phyloP scores from a whole-genome alignment of 2,888 invertebrate genomes.

The Sphaerophoria rueppellii region DNA sequence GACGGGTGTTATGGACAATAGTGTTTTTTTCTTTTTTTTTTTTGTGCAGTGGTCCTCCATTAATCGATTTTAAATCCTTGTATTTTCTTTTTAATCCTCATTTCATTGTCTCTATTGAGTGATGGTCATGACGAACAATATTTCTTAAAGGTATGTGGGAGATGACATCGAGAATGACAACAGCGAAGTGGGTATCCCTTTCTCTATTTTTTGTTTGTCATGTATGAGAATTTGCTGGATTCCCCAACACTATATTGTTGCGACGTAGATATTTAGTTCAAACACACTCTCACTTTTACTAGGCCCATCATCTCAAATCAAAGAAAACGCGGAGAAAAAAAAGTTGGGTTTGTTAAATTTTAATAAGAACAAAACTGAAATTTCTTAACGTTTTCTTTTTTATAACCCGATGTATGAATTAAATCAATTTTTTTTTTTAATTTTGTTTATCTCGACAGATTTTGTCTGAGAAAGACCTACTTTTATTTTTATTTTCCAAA shows the following conservation, averaged over 20 bases:
- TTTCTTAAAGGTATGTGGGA: slow-evolving; percentile 26
- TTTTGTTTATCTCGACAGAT: background rate
- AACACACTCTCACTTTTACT: slow-evolving; percentile 71
- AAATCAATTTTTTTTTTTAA: slow-evolving; percentile 1
- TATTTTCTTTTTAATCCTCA: slow-evolving; percentile 13
- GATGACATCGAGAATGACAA: slow-evolving; percentile 10
- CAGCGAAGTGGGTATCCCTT: slow-evolving; percentile 52
- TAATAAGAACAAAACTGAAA: slow-evolving; percentile 38
- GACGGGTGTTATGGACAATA: slow-evolving; percentile 2
- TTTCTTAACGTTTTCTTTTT: slow-evolving; percentile 38
- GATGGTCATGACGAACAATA: slow-evolving; percentile 36
- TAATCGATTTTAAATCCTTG: slow-evolving; percentile 9
- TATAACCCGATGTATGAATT: background rate
- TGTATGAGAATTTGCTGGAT: slow-evolving; percentile 54
- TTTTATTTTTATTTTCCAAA: slow-evolving; percentile 30
- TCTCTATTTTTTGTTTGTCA: slow-evolving; percentile 43
- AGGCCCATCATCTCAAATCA: slow-evolving; percentile 41
- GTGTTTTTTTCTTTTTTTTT: no score
- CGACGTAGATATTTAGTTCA: slow-evolving; percentile 38
- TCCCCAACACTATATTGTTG: slow-evolving; percentile 55
- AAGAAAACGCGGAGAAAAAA: slow-evolving; percentile 29
- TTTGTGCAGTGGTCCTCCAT: background rate
- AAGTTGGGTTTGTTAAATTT: slow-evolving; percentile 24
- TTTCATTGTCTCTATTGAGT: slow-evolving; percentile 42
- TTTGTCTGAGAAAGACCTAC: background rate